Evolutionary conservation across 2,113 vertebrate species (phyloP).

Genomic region (Petromus typicus): DNA sequence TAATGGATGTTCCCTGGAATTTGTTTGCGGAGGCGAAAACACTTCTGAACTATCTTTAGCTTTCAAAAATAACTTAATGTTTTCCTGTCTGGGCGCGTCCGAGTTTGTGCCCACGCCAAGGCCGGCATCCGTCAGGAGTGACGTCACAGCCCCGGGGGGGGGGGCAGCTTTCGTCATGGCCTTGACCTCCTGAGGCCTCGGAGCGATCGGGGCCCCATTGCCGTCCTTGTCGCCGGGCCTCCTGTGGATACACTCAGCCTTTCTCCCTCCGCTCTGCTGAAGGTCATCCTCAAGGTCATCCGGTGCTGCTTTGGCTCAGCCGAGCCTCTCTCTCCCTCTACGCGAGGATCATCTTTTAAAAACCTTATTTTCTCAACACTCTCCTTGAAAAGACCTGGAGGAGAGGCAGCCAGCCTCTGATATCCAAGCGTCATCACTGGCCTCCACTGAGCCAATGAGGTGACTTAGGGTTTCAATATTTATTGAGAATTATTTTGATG

Average conservation of each 20-base stretch:
- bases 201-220: accelerated
- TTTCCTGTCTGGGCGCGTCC: neutral
- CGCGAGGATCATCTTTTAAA: neutral
- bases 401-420: accelerated
- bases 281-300: accelerated
- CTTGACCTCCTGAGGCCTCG: accelerated
- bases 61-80: neutral
- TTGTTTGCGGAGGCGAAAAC: neutral
- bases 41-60: neutral
- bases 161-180: accelerated
- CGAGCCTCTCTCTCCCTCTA: neutral
- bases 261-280: neutral
- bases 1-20: neutral
- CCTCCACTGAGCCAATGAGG: too few relatives aligned
- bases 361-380: accelerated
- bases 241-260: accelerated
- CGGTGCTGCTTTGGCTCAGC: accelerated
- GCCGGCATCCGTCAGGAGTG: accelerated
- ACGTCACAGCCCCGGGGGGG: too few relatives aligned
- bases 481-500: neutral
- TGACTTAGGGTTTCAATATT: too few relatives aligned
- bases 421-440: accelerated
- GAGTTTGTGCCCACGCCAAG: neutral
- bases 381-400: accelerated
- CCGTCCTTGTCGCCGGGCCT: accelerated